These are phyloP conservation scores for Redunca redunca DNA, from an alignment of 2,113 vertebrate genomes.

Conservation along the genomic window DNA sequence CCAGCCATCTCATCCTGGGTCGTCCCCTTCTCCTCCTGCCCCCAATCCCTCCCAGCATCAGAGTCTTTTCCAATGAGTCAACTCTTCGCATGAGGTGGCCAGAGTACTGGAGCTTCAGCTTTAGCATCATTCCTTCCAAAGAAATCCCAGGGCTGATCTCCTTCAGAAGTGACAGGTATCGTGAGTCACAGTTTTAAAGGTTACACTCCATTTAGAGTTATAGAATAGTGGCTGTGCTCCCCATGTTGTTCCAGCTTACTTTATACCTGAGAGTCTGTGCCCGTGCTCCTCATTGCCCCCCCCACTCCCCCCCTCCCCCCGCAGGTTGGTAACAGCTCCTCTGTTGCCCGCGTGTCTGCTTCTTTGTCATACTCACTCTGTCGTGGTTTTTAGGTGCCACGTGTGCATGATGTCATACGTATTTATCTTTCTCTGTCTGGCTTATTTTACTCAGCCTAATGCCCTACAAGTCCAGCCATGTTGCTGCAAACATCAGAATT, in stretches of 20 bases:
- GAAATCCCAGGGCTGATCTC: too few relatives aligned
- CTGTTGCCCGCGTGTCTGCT: not conserved
- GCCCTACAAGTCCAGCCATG: not conserved
- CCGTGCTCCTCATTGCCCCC: fast-evolving
- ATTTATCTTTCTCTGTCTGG: not conserved
- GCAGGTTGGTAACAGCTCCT: not conserved
- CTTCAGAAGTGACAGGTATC: not conserved
- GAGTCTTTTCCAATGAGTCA: too few relatives aligned
- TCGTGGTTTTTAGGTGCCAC: not conserved
- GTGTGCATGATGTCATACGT: not conserved
- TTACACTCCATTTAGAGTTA: not conserved
- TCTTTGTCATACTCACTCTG: not conserved
- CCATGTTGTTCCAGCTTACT: not conserved
- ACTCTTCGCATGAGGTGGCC: too few relatives aligned
- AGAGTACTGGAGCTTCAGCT: too few relatives aligned
- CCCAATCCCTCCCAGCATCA: too few relatives aligned
- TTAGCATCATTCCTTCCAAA: too few relatives aligned
- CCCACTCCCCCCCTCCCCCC: not conserved
- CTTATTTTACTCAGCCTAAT: not conserved
- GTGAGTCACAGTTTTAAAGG: not conserved
- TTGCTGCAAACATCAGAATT: not conserved
- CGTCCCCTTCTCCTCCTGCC: too few relatives aligned
- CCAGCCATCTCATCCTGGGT: too few relatives aligned
- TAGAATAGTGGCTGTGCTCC: not conserved
- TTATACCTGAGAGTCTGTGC: not conserved